Evolutionary conservation across 1,140 invertebrate species (phyloP), one percentile per base, ranked within the genome.

Genomic region (Choristoneura fumiferana): DNA sequence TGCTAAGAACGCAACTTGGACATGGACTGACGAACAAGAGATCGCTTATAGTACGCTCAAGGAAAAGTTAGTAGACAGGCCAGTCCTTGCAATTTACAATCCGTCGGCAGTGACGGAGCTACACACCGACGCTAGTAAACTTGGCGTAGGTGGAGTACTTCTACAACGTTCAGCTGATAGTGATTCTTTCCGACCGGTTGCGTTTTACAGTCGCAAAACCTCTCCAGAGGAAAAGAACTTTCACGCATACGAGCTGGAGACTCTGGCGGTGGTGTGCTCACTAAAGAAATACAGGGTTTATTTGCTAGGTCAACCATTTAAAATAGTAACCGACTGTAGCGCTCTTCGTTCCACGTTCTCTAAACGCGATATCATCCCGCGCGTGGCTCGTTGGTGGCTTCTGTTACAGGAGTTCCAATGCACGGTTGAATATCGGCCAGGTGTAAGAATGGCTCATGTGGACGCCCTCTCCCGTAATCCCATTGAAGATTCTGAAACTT

Each of bases 251-350:
- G 78, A 83, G n/a, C n/a, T 80, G 66, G 59, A 64, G 22, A 73
- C 73, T 0, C 54, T 78, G 6, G 72, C 72, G 0, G 74, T 84
- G 0, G 49, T 84, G 12, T 45, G 54, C 12, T 61, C 69, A 0
- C 34, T 85, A 0, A 73, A 76, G 54, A 57, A 63, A n/a, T 84
- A 83, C 49, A 64, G 77, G 18, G 62, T 76, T 5, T 84, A 71
- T 40, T 49, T 87, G 13, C 9, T 84, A 9, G 84, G 81, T 0
- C 80, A 78, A 13, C 35, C 45, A 14, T 90, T 89, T 55, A 81
- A 62, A 12, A 65, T 90, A 1, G 57, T 89, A 4, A 83, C 81
- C 0, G 87, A 89, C 62, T 89, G 84, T 38, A 75, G 69, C 18
- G 79, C 76, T 0, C 54, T 88, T 0, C 73, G 67, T 34, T 40